Evolutionary conservation across 2,888 invertebrate genomes (phyloP), one percentile per base, ranked within the genome.

Genomic region (Pyrrhosoma nymphula): DNA sequence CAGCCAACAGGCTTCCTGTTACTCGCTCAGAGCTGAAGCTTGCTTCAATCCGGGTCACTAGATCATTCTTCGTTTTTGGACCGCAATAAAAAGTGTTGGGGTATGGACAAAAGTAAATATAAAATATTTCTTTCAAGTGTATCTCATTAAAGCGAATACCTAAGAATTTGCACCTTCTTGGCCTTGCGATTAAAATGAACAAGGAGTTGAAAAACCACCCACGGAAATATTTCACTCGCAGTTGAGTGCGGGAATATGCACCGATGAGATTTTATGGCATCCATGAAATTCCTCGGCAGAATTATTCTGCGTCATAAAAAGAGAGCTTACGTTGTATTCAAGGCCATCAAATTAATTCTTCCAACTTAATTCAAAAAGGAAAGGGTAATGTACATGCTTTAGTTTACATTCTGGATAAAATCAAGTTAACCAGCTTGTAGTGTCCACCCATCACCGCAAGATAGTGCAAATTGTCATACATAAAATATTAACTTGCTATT

Each of bases 21-120:
- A 23, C 39, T 39, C 88, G 88, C 47, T 88, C 88, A 88, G 88
- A 47, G 88, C 35, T 39, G 88, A 88, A 88, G 88, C 20, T 39
- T n/a, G 23, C 88, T 39, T 88, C 47, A 88, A 88, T 88, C 6
- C 39, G 88, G 88, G 88, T 88, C 88, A 88, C 39, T 39, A 14
- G 47, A 88, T 47, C 23, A 88, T 88, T 88, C 88, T 47, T 8
- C 47, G 23, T 47, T 47, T 88, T 88, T 0, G 47, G 47, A 47
- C 47, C 18, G 2, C 23, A 39, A 88, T 26, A 47, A 23, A 88
- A 88, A 47, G 18, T 20, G 12, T 39, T 1, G 35, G 10, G 16
- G 39, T 23, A 39, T 47, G 88, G 26, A 88, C 39, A 6, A 23
- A 47, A 47, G 47, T 47, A 47, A 47, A 47, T 47, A 88, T 14